phyloP scores from a whole-genome alignment of 2,797 vertebrate species.

The Tenualosa ilisha region DNA sequence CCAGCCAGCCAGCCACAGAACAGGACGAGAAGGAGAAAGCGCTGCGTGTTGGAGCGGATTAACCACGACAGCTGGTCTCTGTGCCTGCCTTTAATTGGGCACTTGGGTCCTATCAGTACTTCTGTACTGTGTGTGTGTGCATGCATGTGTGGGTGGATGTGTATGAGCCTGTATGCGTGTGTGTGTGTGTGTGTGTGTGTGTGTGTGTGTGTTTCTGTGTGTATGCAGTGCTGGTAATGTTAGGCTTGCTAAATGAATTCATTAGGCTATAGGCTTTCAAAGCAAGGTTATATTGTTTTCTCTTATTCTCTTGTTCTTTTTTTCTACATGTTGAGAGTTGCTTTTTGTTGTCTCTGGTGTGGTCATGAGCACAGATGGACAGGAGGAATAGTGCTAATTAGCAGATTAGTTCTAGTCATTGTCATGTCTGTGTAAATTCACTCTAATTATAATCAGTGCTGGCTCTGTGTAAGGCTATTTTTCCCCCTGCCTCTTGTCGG shows the following conservation, averaged over 20 bases:
- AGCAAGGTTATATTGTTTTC: conserved; percentile 15
- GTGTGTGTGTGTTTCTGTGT: background rate
- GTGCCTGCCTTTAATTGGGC: background rate
- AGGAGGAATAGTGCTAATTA: conserved; percentile 9
- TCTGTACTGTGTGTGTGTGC: background rate
- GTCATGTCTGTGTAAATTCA: conserved; percentile 10
- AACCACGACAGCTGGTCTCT: conserved; percentile 7
- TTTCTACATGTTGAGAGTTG: background rate
- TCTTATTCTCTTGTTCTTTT: background rate
- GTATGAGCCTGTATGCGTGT: no score
- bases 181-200: no score
- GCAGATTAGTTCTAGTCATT: conserved; percentile 13
- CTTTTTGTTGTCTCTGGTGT: background rate
- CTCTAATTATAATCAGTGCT: conserved; percentile 7
- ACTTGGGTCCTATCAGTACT: conserved; percentile 3
- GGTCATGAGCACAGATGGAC: background rate
- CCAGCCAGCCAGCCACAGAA: background rate
- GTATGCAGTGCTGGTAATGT: background rate
- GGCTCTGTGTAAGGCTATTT: background rate
- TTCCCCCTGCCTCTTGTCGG: background rate
- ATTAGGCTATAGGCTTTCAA: background rate
- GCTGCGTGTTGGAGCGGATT: conserved; percentile 4
- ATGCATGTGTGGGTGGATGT: background rate
- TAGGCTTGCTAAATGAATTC: conserved; percentile 10
- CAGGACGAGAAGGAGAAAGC: background rate